Base-by-base conservation (phyloP, 2,113 vertebrate genomes). In the Stigmatopora nigra region DNA sequence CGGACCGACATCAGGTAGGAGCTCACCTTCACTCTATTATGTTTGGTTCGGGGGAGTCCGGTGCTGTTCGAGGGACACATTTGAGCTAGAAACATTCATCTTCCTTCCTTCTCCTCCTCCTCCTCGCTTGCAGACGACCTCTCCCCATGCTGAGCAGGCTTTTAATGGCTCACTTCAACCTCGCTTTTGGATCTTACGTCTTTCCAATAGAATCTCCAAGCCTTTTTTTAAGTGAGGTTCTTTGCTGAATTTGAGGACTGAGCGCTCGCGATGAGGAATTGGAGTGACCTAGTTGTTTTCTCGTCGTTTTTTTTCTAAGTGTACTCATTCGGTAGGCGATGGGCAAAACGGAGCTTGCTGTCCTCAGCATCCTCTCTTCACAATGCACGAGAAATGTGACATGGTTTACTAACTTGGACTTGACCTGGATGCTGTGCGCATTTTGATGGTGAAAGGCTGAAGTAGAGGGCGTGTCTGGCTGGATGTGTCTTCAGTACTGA, bases 1-100 rank as follows among this genome's bases (percentile, higher is more conserved):
- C 36, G 78, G 84, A 72, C 79, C 70, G 67, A 76, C 81, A 78
- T 79, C 88, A 90, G 91, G 90, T 91, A 89, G 78, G 88, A 87
- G 22, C 59, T 61, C 59, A 61, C 59, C 59, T 61, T 61, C 22
- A 56, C 53, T 56, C 35, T 45, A 22, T 61, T 61, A 7, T 17
- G 36, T 13, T 58, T 71, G 71, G 75, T 64, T 76, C 78, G 76
- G 35, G 13, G 20, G 20, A 22, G 51, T 56, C 53, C 53, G 22
- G 22, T 31, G 53, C 22, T 75, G 71, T 82, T 58, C 76, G 78
- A 69, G 79, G 70, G 56, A 80, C 73, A 76, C 64, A 74, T 79
- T 59, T 13, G 80, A 78, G 76, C 76, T 79, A 78, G 48, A 79
- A 76, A 63, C 76, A 69, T 77, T 73, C 25, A 31, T 69, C 65